Conservation (phyloP, 2,888 invertebrate genomes). For the Alloscopus bannaensis region DNA sequence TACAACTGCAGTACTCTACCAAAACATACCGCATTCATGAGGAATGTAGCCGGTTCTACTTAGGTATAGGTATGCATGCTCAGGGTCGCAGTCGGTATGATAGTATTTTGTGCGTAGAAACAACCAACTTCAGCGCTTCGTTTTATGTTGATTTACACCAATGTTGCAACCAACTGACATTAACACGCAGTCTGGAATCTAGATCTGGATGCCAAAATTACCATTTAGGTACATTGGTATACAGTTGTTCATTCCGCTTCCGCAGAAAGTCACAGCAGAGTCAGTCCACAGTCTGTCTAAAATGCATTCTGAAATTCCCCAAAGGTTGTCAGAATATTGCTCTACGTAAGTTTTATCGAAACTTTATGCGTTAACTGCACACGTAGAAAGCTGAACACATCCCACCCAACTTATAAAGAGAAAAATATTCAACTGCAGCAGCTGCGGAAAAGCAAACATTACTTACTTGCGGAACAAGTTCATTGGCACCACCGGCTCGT, state of each 20-base stretch:
- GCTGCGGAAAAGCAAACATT: no score
- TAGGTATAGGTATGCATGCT: not conserved
- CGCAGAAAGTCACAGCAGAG: no score
- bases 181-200: no score
- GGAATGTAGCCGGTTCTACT: not conserved
- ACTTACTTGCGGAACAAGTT: constrained; percentile 42
- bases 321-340: not conserved
- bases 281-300: not conserved
- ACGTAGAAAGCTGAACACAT: constrained; percentile 48
- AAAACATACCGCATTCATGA: no score
- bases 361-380: no score
- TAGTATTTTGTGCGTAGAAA: constrained; percentile 10
- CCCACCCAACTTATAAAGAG: no score
- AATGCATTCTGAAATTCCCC: not conserved
- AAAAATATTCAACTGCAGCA: no score
- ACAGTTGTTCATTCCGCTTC: no score
- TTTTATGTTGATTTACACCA: constrained; percentile 46
- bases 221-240: no score
- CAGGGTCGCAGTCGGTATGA: constrained; percentile 14
- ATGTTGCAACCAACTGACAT: constrained; percentile 47
- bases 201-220: constrained; percentile 28
- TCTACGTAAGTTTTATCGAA: not conserved
- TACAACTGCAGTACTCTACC: no score
- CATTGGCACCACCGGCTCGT: constrained; percentile 38
- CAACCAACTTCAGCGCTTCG: constrained; percentile 18